Percentiles rank a stretch among this genome's conserved stretches.
phyloP scores from a whole-genome alignment of 53 echinoderm and acorn worm species.

The Pentamera pediparva region DNA sequence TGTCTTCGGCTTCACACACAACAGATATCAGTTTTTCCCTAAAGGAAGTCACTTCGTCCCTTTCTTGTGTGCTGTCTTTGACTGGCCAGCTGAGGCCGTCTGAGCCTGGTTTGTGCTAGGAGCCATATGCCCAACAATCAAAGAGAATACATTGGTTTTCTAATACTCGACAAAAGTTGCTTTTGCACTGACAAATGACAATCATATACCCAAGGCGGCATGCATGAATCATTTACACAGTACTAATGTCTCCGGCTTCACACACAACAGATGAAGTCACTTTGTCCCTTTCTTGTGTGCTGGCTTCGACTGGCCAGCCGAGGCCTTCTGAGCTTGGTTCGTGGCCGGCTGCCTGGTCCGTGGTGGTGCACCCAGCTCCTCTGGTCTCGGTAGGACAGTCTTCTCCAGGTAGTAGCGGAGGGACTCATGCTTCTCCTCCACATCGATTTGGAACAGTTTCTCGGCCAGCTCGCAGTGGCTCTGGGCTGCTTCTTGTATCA shows the following conservation, averaged over 20 bases:
- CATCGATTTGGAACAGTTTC: slow-evolving; percentile 57
- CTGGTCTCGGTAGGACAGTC: slow-evolving; percentile 82
- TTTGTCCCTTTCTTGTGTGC: neutral
- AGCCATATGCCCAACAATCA: too few relatives aligned
- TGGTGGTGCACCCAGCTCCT: slow-evolving; percentile 76
- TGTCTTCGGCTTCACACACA: neutral
- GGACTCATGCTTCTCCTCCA: slow-evolving; percentile 70
- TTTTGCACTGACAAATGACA: too few relatives aligned
- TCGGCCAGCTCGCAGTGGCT: slow-evolving; percentile 48
- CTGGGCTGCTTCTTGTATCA: slow-evolving; percentile 60
- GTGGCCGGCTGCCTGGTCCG: slow-evolving; percentile 68
- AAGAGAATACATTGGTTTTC: too few relatives aligned
- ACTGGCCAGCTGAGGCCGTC: too few relatives aligned
- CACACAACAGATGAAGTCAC: neutral
- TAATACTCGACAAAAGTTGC: too few relatives aligned
- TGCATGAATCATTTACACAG: too few relatives aligned
- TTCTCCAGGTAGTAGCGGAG: slow-evolving; percentile 71
- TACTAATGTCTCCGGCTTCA: neutral
- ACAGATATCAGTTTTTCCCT: too few relatives aligned
- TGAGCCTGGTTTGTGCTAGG: too few relatives aligned
- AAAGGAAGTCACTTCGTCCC: neutral
- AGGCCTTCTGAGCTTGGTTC: too few relatives aligned
- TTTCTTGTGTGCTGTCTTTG: too few relatives aligned
- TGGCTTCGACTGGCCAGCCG: too few relatives aligned
- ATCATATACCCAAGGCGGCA: too few relatives aligned